Base-by-base conservation (phyloP, 2,888 invertebrate genomes). In the Phengaris arion region DNA sequence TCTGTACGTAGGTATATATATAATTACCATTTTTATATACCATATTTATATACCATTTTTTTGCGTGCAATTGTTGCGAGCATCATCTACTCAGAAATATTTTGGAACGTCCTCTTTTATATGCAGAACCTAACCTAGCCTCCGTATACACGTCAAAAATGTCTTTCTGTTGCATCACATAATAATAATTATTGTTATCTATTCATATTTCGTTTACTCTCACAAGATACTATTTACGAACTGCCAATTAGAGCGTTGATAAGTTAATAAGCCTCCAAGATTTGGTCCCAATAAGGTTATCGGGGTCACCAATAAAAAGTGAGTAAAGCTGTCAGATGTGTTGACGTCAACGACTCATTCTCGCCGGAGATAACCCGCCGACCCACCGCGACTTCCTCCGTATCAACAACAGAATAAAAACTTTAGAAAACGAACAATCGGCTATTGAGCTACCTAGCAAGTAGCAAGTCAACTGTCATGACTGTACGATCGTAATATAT, bases 281-380 rank as follows among this genome's bases (percentile, higher is more conserved):
- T 78, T 79, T 79, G 74, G 77, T 78, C 75, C 68, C 78, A 79
- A 78, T 77, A 79, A 77, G 79, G 79, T 81, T 81, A 81, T 81
- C 81, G 78, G 15, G 69, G 76, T 76, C 74, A 76, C 74, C 74
- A 78, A 77, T 76, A 78, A 78, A 78, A 81, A 79, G 75, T 75
- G 75, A 76, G 75, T 77, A 75, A 78, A 76, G 70, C 77, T 76
- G 78, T 75, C 79, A 77, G 74, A 77, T 70, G 74, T 78, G 82
- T 82, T 83, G 84, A 84, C 84, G 84, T 84, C 84, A 84, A 81
- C 78, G 81, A 80, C 81, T 83, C 82, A 81, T 82, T 82, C 83
- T 83, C 83, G 85, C 84, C 81, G 79, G 76, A 73, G 87, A 87
- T 88, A 87, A 86, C 87, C 86, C 81, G 75, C 74, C 52, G 74